phyloP scores from a whole-genome alignment of 2,113 vertebrate species.

The Puffinus mauretanicus region DNA sequence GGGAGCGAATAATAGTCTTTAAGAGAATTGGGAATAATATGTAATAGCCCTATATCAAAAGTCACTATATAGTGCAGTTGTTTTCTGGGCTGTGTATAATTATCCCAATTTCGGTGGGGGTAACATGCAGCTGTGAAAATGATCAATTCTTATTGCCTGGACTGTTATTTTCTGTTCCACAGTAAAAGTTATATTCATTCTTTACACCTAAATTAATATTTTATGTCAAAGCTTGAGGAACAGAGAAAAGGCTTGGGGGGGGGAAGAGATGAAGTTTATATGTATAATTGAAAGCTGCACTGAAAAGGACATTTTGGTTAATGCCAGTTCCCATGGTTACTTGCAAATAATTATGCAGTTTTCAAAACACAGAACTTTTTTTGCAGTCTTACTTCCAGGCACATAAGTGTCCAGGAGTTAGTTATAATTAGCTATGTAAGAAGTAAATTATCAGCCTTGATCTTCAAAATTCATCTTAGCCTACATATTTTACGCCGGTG shows the following conservation, averaged over 20 bases:
- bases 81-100: not conserved
- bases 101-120: not conserved
- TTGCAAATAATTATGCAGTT: slow-evolving; percentile 14
- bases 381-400: not conserved
- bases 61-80: not conserved
- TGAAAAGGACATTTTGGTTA: slow-evolving; percentile 18
- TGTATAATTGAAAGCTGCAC: slow-evolving; percentile 2
- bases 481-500: not conserved
- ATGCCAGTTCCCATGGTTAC: slow-evolving; percentile 14
- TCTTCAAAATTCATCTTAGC: not conserved
- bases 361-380: not conserved
- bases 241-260: not conserved
- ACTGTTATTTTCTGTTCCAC: not conserved
- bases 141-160: not conserved
- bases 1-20: not conserved
- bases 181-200: not conserved
- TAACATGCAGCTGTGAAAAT: slow-evolving; percentile 9
- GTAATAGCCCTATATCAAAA: not conserved
- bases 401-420: not conserved
- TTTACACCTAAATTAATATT: slow-evolving; percentile 34
- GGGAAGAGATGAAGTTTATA: not conserved
- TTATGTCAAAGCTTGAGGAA: slow-evolving; percentile 1
- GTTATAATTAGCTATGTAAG: not conserved
- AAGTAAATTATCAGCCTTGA: not conserved
- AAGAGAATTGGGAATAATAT: not conserved